Base-by-base conservation (phyloP, 2,797 vertebrate species). In the Parauchenoglanis punctatus region DNA sequence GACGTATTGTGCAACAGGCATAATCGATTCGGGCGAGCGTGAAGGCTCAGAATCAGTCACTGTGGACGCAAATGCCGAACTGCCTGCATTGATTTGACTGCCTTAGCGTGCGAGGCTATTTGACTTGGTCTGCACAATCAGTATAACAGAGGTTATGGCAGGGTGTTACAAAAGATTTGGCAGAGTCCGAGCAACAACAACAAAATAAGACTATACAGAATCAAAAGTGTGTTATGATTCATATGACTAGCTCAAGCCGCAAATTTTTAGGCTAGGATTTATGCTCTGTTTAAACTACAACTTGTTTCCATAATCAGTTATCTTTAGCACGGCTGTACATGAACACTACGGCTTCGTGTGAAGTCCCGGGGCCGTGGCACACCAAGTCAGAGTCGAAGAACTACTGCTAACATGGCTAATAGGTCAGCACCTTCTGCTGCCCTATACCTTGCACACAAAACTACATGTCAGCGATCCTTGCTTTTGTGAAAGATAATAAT, bases 1-100 rank as follows among this genome's bases (percentile, higher is more conserved):
- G 59, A 77, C 35, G 18, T 52, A 72, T 86, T 81, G 84, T 83
- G 72, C 73, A 83, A 59, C 80, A 86, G 49, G 78, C 61, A 61
- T 81, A 82, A 86, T 83, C 25, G 49, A 88, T 85, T 85, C 3
- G 49, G 35, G 54, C 44, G 5, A 31, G 72, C 31, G 7, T 49
- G 44, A 63, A 58, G 12, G 70, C 23, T 40, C 49, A 58, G 17
- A 31, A 28, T 83, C 80, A 44, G 61, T 84, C 84, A 88, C 12
- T 28, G 28, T 13, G 54, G 83, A 83, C 8, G 7, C 31, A 49
- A 59, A 73, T 63, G 67, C 67, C n/a, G n/a, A 87, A 61, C 56
- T 59, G 80, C 25, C 56, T 65, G 67, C 31, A 35, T 75, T 82
- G 87, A 52, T 59, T 49, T 31, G 25, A 86, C 67, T 49, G 68